These are phyloP conservation scores for Corythornis vintsioides DNA, from an alignment of 2,113 vertebrate species.

Conservation along the genomic window DNA sequence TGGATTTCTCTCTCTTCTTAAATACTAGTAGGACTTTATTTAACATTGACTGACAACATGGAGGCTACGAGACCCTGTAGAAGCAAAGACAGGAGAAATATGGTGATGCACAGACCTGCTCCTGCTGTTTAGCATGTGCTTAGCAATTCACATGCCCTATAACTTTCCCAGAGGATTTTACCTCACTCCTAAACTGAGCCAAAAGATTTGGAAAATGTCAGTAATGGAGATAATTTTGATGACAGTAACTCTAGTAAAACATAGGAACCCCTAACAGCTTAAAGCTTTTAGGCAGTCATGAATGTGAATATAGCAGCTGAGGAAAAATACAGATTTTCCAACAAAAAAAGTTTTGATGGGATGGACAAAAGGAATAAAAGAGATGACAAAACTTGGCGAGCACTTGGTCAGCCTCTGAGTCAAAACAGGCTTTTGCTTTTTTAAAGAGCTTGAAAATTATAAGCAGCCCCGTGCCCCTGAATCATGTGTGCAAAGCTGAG, in stretches of 20 bases:
- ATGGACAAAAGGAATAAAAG: background rate
- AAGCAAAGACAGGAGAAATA: background rate
- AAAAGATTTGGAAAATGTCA: background rate
- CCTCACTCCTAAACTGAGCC: background rate
- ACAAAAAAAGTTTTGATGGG: background rate
- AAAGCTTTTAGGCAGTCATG: background rate
- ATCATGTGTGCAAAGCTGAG: background rate
- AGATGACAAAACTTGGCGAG: background rate
- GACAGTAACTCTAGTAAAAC: background rate
- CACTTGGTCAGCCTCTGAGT: background rate
- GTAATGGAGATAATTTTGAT: background rate
- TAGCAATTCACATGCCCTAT: background rate
- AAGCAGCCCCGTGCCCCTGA: rapidly evolving
- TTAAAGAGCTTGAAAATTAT: background rate
- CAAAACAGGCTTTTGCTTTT: background rate
- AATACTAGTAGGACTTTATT: background rate
- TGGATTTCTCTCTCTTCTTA: background rate
- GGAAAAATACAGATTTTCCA: background rate
- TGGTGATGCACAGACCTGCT: background rate
- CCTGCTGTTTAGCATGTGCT: rapidly evolving
- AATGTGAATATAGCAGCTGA: background rate
- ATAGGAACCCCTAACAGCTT: background rate
- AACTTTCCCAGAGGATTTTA: background rate
- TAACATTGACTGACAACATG: background rate
- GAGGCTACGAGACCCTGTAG: background rate